phyloP scores from a whole-genome alignment of 2,113 vertebrate species.

The Ondatra zibethicus region DNA sequence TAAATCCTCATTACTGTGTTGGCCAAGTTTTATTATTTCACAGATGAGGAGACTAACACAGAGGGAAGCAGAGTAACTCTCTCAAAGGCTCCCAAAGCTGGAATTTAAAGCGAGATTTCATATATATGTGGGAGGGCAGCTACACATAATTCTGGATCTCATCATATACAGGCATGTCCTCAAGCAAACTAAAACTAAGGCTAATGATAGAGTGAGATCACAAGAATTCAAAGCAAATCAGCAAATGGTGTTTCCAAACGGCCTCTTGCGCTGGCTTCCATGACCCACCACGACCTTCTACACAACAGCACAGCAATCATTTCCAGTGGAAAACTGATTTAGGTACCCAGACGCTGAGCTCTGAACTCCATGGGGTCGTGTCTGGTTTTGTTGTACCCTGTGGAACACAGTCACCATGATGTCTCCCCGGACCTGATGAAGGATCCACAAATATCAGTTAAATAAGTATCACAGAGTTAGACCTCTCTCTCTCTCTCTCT shows the following conservation, averaged over 20 bases:
- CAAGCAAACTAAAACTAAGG: slow-evolving; percentile 45
- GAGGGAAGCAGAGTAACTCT: background rate
- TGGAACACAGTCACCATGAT: background rate
- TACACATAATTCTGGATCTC: background rate
- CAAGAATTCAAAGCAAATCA: slow-evolving; percentile 24
- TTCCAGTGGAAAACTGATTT: background rate
- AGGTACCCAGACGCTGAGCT: background rate
- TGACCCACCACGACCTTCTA: background rate
- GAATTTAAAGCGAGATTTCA: slow-evolving; percentile 6
- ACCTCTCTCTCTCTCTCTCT: background rate
- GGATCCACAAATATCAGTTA: background rate
- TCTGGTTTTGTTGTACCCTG: background rate
- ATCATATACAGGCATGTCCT: background rate
- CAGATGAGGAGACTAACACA: slow-evolving; percentile 16
- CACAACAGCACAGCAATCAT: background rate
- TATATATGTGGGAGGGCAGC: background rate
- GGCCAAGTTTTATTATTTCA: slow-evolving; percentile 31
- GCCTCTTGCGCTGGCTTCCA: background rate
- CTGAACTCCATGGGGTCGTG: background rate
- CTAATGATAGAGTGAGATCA: background rate
- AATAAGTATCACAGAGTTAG: background rate
- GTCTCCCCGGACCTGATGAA: background rate
- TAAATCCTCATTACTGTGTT: slow-evolving; percentile 10
- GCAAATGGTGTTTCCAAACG: background rate
- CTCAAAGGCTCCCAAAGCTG: background rate